Conservation (phyloP, 1,140 invertebrate species). For the Batillaria attramentaria region DNA sequence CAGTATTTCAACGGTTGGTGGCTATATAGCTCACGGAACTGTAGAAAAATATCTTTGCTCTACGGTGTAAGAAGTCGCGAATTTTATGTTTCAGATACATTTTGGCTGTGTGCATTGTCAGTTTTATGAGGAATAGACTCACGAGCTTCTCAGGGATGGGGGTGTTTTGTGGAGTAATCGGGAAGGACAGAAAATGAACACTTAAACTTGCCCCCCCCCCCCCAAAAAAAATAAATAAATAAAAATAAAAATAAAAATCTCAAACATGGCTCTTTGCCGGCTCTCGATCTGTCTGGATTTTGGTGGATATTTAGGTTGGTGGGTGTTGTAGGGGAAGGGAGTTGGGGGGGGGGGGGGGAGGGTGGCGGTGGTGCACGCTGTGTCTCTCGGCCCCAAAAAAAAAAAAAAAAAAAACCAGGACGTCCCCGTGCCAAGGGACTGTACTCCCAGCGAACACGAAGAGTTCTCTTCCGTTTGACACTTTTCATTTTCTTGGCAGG, state of each 20-base stretch:
- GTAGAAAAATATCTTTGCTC: neutral
- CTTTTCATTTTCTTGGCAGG: slow-evolving; percentile 9
- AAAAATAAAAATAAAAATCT: no score
- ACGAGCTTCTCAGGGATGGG: neutral
- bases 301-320: neutral
- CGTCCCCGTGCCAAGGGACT: neutral
- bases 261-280: no score
- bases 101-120: neutral
- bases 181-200: neutral
- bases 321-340: neutral
- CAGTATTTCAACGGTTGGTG: no score
- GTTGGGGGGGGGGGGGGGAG: neutral
- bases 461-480: neutral
- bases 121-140: neutral
- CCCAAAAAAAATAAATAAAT: no score
- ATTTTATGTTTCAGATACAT: neutral
- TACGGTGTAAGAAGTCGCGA: neutral
- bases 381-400: neutral
- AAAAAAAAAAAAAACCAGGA: no score
- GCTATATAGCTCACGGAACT: no score
- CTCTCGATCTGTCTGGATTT: no score
- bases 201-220: no score
- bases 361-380: neutral
- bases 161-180: neutral
- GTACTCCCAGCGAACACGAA: neutral